Conservation (phyloP, 2,888 invertebrate genomes). For the Margaritifera margaritifera region DNA sequence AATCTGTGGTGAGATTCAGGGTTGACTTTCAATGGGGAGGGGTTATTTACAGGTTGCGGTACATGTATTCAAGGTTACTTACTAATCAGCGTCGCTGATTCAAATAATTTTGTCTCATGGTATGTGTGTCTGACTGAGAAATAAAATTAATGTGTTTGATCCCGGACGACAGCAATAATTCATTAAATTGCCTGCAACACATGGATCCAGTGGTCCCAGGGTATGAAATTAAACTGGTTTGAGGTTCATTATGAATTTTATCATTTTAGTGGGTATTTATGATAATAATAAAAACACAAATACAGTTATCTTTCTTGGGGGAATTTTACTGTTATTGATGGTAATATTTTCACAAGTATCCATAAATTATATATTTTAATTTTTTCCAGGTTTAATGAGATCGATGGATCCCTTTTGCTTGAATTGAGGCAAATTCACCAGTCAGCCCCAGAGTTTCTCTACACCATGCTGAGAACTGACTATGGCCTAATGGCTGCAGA, state of each 20-base stretch:
- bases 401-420: conserved; percentile 57
- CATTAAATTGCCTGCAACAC: no score
- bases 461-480: conserved; percentile 51
- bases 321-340: neutral
- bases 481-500: conserved; percentile 30
- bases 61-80: no score
- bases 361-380: neutral
- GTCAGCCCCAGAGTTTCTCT: conserved; percentile 65
- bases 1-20: no score
- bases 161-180: no score
- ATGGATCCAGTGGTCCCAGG: no score
- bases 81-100: neutral
- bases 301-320: neutral
- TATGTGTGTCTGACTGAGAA: neutral
- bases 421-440: conserved; percentile 58
- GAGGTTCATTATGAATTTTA: no score
- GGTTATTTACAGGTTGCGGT: no score
- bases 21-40: no score
- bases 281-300: no score
- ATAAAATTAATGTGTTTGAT: no score
- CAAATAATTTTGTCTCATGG: neutral
- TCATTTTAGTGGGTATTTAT: no score
- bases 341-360: neutral
- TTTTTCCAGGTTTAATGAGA: conserved; percentile 46
- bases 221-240: no score